Conservation (phyloP, 2,113 vertebrate genomes). For the Columba livia region DNA sequence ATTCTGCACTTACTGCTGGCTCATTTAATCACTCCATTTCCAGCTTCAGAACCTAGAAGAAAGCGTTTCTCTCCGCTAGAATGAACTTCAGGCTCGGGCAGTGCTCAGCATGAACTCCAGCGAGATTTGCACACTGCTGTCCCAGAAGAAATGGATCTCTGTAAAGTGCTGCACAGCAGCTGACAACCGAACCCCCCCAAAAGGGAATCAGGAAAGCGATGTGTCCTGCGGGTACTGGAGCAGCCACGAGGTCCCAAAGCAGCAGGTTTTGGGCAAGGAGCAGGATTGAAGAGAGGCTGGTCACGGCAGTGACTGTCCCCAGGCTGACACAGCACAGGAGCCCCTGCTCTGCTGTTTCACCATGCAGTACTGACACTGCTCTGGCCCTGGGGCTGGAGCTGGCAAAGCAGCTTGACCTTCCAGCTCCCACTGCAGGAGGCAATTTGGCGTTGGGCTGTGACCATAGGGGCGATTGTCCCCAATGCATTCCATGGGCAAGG, state of each 20-base stretch:
- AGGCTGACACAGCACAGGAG: not conserved
- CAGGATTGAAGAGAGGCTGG: accelerated
- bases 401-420: not conserved
- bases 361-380: too few relatives aligned
- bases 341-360: too few relatives aligned
- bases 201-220: not conserved
- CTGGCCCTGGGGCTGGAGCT: not conserved
- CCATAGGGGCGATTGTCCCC: not conserved
- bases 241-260: not conserved
- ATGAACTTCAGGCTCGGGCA: not conserved
- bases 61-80: not conserved
- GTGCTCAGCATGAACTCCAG: not conserved
- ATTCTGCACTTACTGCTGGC: slow-evolving; percentile 10
- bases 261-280: not conserved
- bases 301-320: accelerated
- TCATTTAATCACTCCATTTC: slow-evolving; percentile 22
- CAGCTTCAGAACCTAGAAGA: not conserved
- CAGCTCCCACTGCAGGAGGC: not conserved
- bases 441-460: too few relatives aligned
- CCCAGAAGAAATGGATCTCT: not conserved
- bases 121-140: not conserved
- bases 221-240: not conserved
- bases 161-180: not conserved
- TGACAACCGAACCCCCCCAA: accelerated
- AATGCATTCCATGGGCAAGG: accelerated